phyloP scores from a whole-genome alignment of 2,113 vertebrate species.

The human region GRCh38 chr1:224638001-224638500 shows the following conservation, averaged over 20 bases:
- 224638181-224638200: neutral
- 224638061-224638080: neutral
- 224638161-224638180: too few relatives aligned
- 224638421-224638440: neutral
- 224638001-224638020: neutral
- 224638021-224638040: neutral
- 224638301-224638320: too few relatives aligned
- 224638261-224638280: neutral
- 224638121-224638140: neutral
- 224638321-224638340: neutral
- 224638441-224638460: accelerated
- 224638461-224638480: neutral
- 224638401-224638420: accelerated
- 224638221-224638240: neutral
- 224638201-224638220: neutral
- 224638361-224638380: neutral
- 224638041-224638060: neutral
- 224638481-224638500: neutral
- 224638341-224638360: neutral
- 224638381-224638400: accelerated
- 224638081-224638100: neutral
- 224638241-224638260: neutral
- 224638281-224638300: neutral
- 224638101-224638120: neutral
- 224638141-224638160: neutral